A percentile compares a stretch with the other conserved stretches of the same genome.
Evolutionary conservation across 2,888 invertebrate genomes (phyloP).

Genomic region (Antitype chi): DNA sequence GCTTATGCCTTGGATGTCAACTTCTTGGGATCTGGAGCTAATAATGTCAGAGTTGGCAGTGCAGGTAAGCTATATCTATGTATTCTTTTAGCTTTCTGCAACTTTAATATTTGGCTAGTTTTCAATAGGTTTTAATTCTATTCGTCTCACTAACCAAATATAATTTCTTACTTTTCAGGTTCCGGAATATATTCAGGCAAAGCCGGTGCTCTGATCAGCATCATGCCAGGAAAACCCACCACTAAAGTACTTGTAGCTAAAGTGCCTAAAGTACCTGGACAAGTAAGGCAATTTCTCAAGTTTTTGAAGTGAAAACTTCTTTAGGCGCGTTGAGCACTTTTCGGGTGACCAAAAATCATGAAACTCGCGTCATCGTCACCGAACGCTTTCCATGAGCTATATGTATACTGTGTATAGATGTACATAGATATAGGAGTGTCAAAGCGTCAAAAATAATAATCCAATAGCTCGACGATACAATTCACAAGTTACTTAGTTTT

Average conservation of each 20-base stretch:
- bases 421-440: too few relatives aligned
- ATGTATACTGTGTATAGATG: too few relatives aligned
- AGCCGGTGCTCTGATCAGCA: constrained; percentile 84
- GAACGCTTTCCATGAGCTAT: too few relatives aligned
- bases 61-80: constrained; percentile 75
- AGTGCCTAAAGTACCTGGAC: constrained; percentile 87
- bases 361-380: too few relatives aligned
- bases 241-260: constrained; percentile 84
- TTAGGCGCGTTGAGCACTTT: too few relatives aligned
- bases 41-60: constrained; percentile 90
- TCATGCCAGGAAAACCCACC: constrained; percentile 84
- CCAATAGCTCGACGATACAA: too few relatives aligned
- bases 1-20: constrained; percentile 92
- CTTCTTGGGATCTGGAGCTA: constrained; percentile 93
- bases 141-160: not conserved
- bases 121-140: not conserved
- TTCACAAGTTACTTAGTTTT: too few relatives aligned
- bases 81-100: not conserved
- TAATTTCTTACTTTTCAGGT: constrained; percentile 84
- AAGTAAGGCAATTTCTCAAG: constrained; percentile 69
- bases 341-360: too few relatives aligned
- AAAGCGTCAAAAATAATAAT: too few relatives aligned
- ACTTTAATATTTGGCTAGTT: not conserved
- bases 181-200: constrained; percentile 93
- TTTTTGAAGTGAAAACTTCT: too few relatives aligned